Base-by-base conservation (phyloP, 2,888 invertebrate genomes). In the Tridacna crocea region DNA sequence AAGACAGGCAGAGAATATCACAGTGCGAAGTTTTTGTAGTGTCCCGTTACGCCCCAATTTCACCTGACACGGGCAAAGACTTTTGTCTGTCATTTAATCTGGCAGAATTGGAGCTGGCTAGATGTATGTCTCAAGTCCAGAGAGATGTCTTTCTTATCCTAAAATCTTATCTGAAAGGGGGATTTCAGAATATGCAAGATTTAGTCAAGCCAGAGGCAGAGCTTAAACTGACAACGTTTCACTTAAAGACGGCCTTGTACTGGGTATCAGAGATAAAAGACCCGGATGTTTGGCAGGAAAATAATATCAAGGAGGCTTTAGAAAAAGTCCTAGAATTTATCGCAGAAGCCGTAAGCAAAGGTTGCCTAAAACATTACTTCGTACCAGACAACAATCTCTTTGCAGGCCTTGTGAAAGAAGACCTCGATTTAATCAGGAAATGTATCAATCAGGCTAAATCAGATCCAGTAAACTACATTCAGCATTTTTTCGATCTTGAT, bases 1-100 rank as follows among this genome's bases (percentile, higher is more conserved):
- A 80, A 19, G 63, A 82, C 19, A 79, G 82, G 0, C 68, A 82
- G 13, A 83, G 82, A 13, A 88, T 89, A 65, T 81, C 48, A 61
- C 78, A 84, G n/a, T 75, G 73, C 0, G 83, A 87, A 13, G 65
- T 87, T 17, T 88, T 79, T 58, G 70, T 88, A 15, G 87, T 88
- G 12, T 83, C 88, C 13, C 84, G 87, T 72, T 80, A 81, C 46
- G 86, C 88, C 15, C 78, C 87, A 17, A 48, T 82, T 0, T 61
- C 85, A 15, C 81, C 80, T 15, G 63, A 79, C 2, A 46, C 26
- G 10, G 51, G 66, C 0, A 81, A 60, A 61, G 89, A 89, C 77
- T 89, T 86, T 65, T 89, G 89, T 79, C 68, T 88, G n/a, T 81
- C 84, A 4, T 89, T 84, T 48, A 89, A 87, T 60, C 75, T 79